These are phyloP conservation scores for Odiellus spinosus DNA, from an alignment of 2,888 invertebrate species.

Conservation along the genomic window DNA sequence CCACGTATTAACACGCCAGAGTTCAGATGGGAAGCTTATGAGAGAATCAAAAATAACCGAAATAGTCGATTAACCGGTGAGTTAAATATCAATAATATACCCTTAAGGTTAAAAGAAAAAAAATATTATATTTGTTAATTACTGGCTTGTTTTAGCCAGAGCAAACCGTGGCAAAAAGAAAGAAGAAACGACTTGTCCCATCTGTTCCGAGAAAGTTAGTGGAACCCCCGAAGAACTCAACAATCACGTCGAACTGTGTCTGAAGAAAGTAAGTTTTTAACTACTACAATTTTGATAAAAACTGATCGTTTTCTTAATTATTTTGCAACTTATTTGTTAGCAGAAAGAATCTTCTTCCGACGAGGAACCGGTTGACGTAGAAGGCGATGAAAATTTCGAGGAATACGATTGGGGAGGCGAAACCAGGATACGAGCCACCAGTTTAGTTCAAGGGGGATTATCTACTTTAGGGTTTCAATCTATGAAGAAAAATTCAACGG, in stretches of 20 bases:
- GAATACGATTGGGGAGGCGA: constrained; percentile 89
- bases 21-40: constrained; percentile 40
- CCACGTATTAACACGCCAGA: too few relatives aligned
- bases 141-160: too few relatives aligned
- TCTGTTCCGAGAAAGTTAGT: constrained; percentile 52
- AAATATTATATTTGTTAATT: too few relatives aligned
- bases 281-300: too few relatives aligned
- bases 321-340: too few relatives aligned
- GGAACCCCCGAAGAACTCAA: constrained; percentile 50
- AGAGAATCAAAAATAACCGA: constrained; percentile 53
- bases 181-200: constrained; percentile 53
- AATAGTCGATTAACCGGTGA: constrained; percentile 42
- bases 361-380: constrained; percentile 48
- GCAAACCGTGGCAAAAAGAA: too few relatives aligned
- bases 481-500: constrained; percentile 24
- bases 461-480: constrained; percentile 28
- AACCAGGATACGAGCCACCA: constrained; percentile 43
- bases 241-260: constrained; percentile 53
- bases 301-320: too few relatives aligned
- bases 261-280: constrained; percentile 37
- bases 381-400: constrained; percentile 50
- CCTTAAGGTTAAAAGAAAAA: too few relatives aligned
- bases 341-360: constrained; percentile 22
- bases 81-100: constrained; percentile 1
- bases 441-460: constrained; percentile 49